A percentile compares a stretch with the other conserved stretches of the same genome.
These are phyloP conservation scores for Passer domesticus DNA, from an alignment of 2,113 vertebrate species.

Conservation along the genomic window DNA sequence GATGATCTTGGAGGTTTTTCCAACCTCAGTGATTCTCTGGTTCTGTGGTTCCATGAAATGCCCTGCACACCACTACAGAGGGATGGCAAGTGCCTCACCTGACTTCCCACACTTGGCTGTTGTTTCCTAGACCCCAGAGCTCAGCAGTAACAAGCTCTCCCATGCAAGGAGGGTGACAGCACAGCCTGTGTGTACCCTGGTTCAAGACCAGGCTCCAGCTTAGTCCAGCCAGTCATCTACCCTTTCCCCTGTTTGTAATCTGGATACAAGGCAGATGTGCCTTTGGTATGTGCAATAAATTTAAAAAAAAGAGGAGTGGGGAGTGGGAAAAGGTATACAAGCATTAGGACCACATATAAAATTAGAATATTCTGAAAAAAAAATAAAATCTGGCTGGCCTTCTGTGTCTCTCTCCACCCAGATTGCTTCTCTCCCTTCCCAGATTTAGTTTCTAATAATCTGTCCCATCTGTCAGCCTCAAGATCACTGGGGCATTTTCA, in stretches of 20 bases:
- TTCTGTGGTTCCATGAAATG: background rate
- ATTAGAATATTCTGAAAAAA: background rate
- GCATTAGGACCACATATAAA: background rate
- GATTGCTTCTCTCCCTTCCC: background rate
- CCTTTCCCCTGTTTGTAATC: background rate
- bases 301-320: background rate
- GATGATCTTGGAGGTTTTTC: background rate
- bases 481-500: background rate
- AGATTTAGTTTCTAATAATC: background rate
- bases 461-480: background rate
- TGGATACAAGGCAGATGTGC: background rate
- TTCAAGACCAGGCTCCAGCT: background rate
- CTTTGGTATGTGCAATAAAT: background rate
- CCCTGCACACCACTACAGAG: background rate
- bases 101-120: background rate
- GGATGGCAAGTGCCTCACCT: background rate
- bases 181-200: background rate
- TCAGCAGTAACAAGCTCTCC: background rate
- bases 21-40: background rate
- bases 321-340: background rate
- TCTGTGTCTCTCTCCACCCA: background rate
- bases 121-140: background rate
- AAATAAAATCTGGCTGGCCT: rapidly evolving
- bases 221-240: background rate
- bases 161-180: background rate